Percentiles rank a stretch among this genome's conserved stretches.
These are phyloP conservation scores for Cherax quadricarinatus DNA, from an alignment of 1,140 invertebrate species.

Conservation along the genomic window DNA sequence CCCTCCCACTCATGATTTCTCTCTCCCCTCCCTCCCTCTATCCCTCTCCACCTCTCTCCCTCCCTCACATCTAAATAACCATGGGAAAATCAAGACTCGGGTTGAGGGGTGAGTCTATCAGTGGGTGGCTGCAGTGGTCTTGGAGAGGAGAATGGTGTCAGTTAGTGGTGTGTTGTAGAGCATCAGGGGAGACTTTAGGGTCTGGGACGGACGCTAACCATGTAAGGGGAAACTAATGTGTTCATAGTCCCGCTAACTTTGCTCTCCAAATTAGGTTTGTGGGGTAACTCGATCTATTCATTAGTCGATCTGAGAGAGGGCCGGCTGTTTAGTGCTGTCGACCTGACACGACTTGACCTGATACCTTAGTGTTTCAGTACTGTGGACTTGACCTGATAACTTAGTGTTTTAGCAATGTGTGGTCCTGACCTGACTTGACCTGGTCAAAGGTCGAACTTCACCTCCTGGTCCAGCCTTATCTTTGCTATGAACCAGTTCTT, in stretches of 20 bases:
- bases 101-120: not conserved
- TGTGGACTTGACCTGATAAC: too few relatives aligned
- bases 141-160: not conserved
- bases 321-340: not conserved
- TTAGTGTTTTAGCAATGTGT: too few relatives aligned
- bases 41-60: not conserved
- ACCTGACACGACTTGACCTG: not conserved
- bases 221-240: conserved; percentile 45
- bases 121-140: not conserved
- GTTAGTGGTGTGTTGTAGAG: not conserved
- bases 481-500: too few relatives aligned
- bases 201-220: conserved; percentile 1
- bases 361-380: too few relatives aligned
- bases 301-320: conserved; percentile 20
- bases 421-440: not conserved
- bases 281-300: conserved; percentile 36
- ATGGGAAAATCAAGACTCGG: not conserved
- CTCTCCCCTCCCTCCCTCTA: not conserved
- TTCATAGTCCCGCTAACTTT: conserved; percentile 22
- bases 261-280: conserved; percentile 25
- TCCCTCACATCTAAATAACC: not conserved
- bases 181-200: not conserved
- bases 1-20: not conserved
- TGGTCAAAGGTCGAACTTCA: not conserved
- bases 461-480: not conserved